A percentile compares a stretch with the other conserved stretches of the same genome.
phyloP scores from a whole-genome alignment of 1,140 invertebrate genomes.

The Drosophila arawakana region DNA sequence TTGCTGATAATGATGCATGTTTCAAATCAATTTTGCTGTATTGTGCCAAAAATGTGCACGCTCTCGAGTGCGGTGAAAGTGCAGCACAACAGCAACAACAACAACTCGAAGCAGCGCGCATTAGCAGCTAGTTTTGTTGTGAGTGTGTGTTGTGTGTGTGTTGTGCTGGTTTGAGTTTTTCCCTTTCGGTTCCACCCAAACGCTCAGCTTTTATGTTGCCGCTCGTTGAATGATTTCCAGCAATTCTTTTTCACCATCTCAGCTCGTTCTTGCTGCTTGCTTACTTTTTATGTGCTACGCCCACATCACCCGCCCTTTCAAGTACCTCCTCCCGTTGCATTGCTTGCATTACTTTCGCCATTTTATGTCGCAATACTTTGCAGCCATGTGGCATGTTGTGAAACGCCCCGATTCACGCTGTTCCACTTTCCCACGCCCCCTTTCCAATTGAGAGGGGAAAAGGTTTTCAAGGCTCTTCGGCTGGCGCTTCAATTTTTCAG shows the following conservation, averaged over 20 bases:
- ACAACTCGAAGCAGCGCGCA: slow-evolving; percentile 6
- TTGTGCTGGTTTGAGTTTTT: slow-evolving; percentile 13
- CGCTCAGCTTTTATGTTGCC: slow-evolving; percentile 74
- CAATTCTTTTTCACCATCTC: slow-evolving; percentile 53
- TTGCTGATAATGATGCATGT: slow-evolving; percentile 80
- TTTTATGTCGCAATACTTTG: slow-evolving; percentile 73
- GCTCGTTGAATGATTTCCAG: slow-evolving; percentile 65
- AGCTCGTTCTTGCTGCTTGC: slow-evolving; percentile 16
- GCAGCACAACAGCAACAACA: slow-evolving; percentile 22
- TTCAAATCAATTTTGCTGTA: slow-evolving; percentile 81
- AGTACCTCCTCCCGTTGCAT: slow-evolving; percentile 11
- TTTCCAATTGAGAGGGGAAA: slow-evolving; percentile 32
- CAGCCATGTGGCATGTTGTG: slow-evolving; percentile 64
- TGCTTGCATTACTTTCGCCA: slow-evolving; percentile 43
- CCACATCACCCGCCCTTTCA: slow-evolving; percentile 18
- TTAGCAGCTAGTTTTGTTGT: slow-evolving; percentile 19
- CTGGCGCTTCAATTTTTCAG: slow-evolving; percentile 54
- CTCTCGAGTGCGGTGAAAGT: slow-evolving; percentile 44
- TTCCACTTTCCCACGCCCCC: slow-evolving; percentile 7
- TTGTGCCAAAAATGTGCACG: slow-evolving; percentile 79
- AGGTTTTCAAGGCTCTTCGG: slow-evolving; percentile 27
- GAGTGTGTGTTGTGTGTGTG: background rate
- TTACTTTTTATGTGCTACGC: slow-evolving; percentile 49
- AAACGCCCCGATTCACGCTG: background rate
- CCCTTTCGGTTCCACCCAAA: slow-evolving; percentile 57